Evolutionary conservation across 2,113 vertebrate genomes (phyloP).

Genomic region (Oreotrochilus melanogaster): DNA sequence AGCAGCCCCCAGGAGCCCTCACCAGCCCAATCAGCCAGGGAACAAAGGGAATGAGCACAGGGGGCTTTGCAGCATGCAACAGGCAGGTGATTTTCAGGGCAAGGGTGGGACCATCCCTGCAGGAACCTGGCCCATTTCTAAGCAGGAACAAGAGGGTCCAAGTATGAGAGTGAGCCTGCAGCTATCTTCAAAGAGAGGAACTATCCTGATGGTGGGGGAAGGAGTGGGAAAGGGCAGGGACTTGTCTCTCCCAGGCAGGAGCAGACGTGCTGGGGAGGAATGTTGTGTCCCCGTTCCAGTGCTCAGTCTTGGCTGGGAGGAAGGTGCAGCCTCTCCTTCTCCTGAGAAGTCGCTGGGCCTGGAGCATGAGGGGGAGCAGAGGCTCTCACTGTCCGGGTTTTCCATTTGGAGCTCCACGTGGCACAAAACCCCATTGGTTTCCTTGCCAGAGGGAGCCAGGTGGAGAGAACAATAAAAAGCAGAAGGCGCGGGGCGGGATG

Average conservation of each 20-base stretch:
- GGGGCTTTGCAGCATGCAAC: neutral
- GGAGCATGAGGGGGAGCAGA: neutral
- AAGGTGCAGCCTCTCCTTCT: conserved; percentile 56
- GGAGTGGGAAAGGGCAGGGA: conserved; percentile 41
- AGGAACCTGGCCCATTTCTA: neutral
- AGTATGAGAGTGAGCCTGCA: neutral
- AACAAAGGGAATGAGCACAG: accelerated
- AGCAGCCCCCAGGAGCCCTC: neutral
- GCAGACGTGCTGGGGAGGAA: conserved; percentile 56
- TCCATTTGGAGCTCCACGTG: conserved; percentile 53
- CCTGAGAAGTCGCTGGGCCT: conserved; percentile 49
- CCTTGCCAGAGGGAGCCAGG: conserved; percentile 64
- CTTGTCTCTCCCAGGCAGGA: conserved; percentile 20
- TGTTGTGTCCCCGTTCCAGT: neutral
- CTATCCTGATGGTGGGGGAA: neutral
- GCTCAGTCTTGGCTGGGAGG: conserved; percentile 24
- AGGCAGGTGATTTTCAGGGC: neutral
- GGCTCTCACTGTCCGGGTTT: conserved; percentile 26
- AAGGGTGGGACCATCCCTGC: neutral
- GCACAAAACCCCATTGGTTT: conserved; percentile 11
- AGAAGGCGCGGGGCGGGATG: conserved; percentile 52
- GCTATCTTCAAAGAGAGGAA: neutral
- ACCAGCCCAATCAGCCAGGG: neutral
- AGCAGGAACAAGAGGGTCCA: neutral
- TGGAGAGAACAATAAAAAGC: conserved; percentile 69